Evolutionary conservation across 1,140 invertebrate genomes (phyloP).

Genomic region (Bombus huntii): DNA sequence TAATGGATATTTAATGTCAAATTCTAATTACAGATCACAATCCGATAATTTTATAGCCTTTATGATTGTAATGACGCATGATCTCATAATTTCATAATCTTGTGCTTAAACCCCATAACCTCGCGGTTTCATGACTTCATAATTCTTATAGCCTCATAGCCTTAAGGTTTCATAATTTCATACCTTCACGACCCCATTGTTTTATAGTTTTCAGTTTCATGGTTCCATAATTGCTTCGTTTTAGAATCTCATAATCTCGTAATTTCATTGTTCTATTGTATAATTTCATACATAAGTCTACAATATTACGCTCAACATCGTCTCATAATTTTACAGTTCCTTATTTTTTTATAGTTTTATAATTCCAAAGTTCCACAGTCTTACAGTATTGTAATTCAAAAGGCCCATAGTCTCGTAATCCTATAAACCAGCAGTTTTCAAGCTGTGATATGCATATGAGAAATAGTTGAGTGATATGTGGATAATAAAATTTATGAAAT

Average conservation of each 20-base stretch:
- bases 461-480: neutral
- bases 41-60: neutral
- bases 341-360: neutral
- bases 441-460: neutral
- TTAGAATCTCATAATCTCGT: neutral
- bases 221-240: neutral
- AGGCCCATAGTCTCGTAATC: neutral
- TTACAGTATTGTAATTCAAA: neutral
- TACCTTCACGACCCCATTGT: neutral
- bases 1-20: too few relatives aligned
- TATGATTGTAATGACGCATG: neutral
- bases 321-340: neutral
- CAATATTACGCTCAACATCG: neutral
- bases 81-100: neutral
- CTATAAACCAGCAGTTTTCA: neutral
- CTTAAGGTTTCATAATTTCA: neutral
- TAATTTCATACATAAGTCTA: neutral
- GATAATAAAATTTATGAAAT: neutral
- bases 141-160: too few relatives aligned
- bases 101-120: neutral
- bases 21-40: too few relatives aligned
- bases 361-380: neutral
- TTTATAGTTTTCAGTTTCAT: neutral
- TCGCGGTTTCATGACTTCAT: neutral
- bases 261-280: neutral